Conservation (phyloP, 2,888 invertebrate species). For the Drosophila meridiana region DNA sequence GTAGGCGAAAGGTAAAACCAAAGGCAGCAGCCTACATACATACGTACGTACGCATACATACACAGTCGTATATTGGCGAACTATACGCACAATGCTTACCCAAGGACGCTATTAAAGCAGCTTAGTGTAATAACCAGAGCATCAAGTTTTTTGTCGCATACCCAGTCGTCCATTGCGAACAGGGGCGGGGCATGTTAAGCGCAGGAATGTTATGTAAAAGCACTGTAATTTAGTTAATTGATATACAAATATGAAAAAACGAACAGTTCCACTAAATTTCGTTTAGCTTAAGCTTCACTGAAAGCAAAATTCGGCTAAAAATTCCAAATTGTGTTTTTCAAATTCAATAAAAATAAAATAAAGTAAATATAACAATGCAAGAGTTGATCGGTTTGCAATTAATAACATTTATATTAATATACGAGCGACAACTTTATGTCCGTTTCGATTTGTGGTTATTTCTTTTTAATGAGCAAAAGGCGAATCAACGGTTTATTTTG, state of each 20-base stretch:
- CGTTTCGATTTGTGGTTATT: neutral
- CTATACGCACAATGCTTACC: constrained; percentile 45
- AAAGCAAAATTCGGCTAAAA: constrained; percentile 6
- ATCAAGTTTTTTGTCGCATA: constrained; percentile 24
- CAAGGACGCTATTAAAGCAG: constrained; percentile 74
- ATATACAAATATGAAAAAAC: neutral
- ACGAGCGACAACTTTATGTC: neutral
- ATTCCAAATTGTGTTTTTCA: neutral
- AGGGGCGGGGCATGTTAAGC: constrained; percentile 1
- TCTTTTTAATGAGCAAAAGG: neutral
- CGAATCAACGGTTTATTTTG: neutral
- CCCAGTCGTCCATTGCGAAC: neutral
- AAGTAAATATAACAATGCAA: neutral
- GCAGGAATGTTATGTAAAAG: neutral
- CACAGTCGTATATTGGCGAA: constrained; percentile 1
- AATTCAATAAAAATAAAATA: constrained; percentile 1
- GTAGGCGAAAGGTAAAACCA: constrained; percentile 8
- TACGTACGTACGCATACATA: neutral
- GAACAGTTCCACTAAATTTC: neutral
- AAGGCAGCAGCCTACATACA: neutral
- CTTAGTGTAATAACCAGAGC: constrained; percentile 63
- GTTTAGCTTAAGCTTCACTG: neutral
- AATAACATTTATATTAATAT: neutral
- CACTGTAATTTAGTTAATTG: neutral
- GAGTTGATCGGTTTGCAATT: neutral